Evolutionary conservation across 2,797 vertebrate genomes (phyloP), one percentile per base, ranked within the genome.

Genomic region (Tolypeutes matacus): DNA sequence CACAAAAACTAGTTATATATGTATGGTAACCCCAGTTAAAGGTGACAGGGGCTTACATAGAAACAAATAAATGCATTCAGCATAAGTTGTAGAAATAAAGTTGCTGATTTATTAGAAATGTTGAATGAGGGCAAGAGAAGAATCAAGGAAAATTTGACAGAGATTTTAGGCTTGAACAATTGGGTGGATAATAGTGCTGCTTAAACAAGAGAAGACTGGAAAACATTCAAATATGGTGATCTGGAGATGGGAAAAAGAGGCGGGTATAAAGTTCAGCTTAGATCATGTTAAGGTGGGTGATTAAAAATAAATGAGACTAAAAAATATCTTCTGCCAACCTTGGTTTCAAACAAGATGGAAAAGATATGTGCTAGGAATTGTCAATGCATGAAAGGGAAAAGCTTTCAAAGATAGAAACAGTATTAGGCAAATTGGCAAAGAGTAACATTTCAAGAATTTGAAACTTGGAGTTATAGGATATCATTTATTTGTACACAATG

Each of bases 91-190:
- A 8, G 14, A 58, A 14, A 46, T 56, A 42, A 80, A 65, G 2
- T 17, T 83, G 17, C 7, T 91, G 18, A 64, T 39, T 95, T n/a
- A 62, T 10, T 62, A 12, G n/a, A 7, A 70, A 42, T 87, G 14
- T 58, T 77, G 31, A 77, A 5, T 72, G 39, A 73, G 31, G 11
- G 7, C 31, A 51, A 60, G 14, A 62, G n/a, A 89, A 90, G 36
- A 62, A 46, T 64, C 53, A 84, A 64, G n/a, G 56, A 72, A 72
- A 96, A 93, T 73, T 86, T 53, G 36, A 46, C 46, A 46, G 11
- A 86, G 17, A n/a, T 36, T 70, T 82, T 75, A 64, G 21, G 25
- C 7, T 84, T 93, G 39, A 76, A 75, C 15, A 84, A 27, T 27
- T 53, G n/a, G 14, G 10, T 93, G 36, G 31, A 39, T 80, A 72